Conservation (phyloP, 2,113 vertebrate species). For the Cyanoderma ruficeps region DNA sequence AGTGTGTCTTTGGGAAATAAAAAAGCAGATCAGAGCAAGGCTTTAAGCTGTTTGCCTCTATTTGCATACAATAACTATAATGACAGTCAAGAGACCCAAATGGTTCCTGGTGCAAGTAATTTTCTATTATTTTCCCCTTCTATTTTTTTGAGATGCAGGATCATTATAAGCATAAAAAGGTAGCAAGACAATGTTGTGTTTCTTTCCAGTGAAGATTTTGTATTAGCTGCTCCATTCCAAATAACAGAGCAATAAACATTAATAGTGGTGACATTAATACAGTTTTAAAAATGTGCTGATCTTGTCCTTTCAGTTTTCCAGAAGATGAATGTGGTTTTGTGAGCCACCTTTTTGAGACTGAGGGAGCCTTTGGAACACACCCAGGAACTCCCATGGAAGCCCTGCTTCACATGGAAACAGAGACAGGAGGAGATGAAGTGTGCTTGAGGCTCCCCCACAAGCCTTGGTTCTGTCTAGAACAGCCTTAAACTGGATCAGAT, state of each 20-base stretch:
- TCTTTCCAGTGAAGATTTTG: neutral
- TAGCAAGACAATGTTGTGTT: neutral
- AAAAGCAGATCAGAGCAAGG: neutral
- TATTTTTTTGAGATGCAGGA: neutral
- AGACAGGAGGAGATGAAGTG: neutral
- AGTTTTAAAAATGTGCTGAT: neutral
- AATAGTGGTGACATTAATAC: neutral
- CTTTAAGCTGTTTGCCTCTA: neutral
- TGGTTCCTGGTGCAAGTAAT: neutral
- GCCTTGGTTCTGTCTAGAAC: neutral
- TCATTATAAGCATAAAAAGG: neutral
- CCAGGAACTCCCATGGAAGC: neutral
- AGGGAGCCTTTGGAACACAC: neutral
- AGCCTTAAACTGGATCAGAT: neutral
- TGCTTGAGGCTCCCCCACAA: neutral
- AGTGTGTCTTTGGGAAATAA: slow-evolving; percentile 33
- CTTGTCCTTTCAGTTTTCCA: neutral
- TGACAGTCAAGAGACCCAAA: neutral
- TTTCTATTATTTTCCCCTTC: neutral
- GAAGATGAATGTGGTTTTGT: neutral
- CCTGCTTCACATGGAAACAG: neutral
- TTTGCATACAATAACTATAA: neutral
- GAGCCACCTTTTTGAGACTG: neutral
- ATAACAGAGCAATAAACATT: neutral
- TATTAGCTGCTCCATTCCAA: neutral